Evolutionary conservation across 2,888 invertebrate genomes (phyloP).

Genomic region (Dolichopus griseipennis): DNA sequence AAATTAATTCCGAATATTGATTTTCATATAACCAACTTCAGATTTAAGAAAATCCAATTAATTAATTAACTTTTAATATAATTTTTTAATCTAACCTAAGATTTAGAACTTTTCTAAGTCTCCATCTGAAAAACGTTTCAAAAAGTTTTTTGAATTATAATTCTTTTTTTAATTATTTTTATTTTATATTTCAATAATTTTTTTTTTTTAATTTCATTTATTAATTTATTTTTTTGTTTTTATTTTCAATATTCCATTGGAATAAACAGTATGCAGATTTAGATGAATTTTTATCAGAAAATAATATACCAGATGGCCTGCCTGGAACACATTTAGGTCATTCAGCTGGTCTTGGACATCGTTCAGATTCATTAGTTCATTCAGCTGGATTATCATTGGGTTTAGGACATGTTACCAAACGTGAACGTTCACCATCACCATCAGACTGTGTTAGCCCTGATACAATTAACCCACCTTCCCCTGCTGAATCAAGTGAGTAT

Average conservation of each 20-base stretch:
- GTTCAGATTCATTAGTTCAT: conserved; percentile 45
- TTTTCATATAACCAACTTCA: no score
- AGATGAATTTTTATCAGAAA: conserved; percentile 94
- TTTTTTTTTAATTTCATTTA: not conserved
- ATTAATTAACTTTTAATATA: no score
- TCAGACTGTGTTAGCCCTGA: conserved; percentile 85
- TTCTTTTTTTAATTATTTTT: conserved; percentile 7
- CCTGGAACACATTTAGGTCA: conserved; percentile 50
- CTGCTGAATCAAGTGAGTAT: conserved; percentile 80
- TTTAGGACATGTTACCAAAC: conserved; percentile 59
- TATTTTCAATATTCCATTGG: not conserved
- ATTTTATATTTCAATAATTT: conserved; percentile 9
- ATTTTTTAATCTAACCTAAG: no score
- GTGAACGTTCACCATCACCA: conserved; percentile 78
- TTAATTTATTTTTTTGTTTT: conserved; percentile 10
- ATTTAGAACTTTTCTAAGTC: no score
- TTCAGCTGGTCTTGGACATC: conserved; percentile 41
- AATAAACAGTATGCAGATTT: conserved; percentile 79
- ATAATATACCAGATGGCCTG: conserved; percentile 78
- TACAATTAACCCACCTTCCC: conserved; percentile 80
- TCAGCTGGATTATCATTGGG: conserved; percentile 52
- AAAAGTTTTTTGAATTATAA: no score
- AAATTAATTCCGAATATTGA: no score
- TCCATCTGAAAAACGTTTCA: no score
- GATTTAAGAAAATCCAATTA: no score